Evolutionary conservation across 1,140 invertebrate genomes (phyloP).

Genomic region (Drosophila paulistorum): DNA sequence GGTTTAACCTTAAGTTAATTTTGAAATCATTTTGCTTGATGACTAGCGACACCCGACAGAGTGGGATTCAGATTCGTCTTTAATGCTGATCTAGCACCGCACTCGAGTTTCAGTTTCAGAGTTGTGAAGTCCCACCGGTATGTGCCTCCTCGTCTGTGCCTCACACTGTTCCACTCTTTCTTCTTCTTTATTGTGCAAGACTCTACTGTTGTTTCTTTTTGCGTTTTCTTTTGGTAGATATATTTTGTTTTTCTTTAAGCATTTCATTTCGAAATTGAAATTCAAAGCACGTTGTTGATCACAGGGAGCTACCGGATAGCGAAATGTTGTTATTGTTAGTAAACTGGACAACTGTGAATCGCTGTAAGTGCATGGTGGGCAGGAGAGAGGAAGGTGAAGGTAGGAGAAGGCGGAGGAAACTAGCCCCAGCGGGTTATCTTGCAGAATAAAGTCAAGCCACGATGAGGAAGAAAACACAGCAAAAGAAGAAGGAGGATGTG

Average conservation of each 20-base stretch:
- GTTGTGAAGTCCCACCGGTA: not conserved
- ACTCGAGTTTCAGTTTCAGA: not conserved
- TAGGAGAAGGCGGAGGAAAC: not conserved
- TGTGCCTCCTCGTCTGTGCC: not conserved
- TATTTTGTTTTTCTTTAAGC: conserved; percentile 17
- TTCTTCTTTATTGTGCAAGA: too few relatives aligned
- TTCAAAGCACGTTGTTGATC: conserved; percentile 63
- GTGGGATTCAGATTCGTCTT: too few relatives aligned
- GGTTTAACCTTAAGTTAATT: too few relatives aligned
- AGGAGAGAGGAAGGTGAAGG: too few relatives aligned
- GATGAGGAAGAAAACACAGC: not conserved
- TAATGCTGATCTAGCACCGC: not conserved
- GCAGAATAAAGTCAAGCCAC: too few relatives aligned
- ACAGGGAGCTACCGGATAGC: conserved; percentile 41
- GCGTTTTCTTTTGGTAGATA: conserved; percentile 1
- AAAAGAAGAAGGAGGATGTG: not conserved
- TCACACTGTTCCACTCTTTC: not conserved
- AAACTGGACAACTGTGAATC: not conserved
- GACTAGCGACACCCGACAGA: too few relatives aligned
- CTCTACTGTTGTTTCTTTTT: not conserved
- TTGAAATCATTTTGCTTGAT: too few relatives aligned
- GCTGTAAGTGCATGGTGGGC: too few relatives aligned
- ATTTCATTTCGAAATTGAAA: conserved; percentile 73
- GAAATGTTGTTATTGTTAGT: conserved; percentile 34
- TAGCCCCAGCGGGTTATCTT: not conserved